These are phyloP conservation scores for Lophochroa leadbeateri DNA, from an alignment of 2,113 vertebrate genomes.

Conservation along the genomic window DNA sequence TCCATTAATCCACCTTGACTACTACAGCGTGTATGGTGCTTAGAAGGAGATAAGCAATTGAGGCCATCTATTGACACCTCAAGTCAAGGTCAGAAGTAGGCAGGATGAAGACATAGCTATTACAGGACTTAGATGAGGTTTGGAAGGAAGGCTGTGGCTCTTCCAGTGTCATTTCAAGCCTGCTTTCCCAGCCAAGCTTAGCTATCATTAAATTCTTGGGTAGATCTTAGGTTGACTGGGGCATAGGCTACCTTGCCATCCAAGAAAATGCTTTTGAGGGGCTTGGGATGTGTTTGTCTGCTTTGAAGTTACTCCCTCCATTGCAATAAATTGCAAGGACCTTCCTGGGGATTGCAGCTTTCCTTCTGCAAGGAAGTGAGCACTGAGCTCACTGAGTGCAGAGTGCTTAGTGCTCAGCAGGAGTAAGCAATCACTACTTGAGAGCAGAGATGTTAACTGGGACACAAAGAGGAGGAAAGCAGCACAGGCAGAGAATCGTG, in stretches of 20 bases:
- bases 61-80: neutral
- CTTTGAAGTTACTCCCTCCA: neutral
- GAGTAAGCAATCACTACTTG: neutral
- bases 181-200: neutral
- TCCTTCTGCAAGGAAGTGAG: neutral
- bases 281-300: rapidly evolving
- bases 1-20: neutral
- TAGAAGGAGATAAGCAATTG: neutral
- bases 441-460: neutral
- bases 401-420: neutral
- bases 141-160: neutral
- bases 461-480: neutral
- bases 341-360: neutral
- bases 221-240: neutral
- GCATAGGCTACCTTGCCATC: neutral
- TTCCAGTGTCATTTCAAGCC: neutral
- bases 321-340: neutral
- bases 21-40: neutral
- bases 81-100: neutral
- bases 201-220: neutral
- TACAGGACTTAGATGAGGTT: neutral
- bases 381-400: neutral
- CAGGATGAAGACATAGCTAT: neutral
- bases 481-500: neutral
- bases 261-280: neutral